A percentile compares a stretch with the other conserved stretches of the same genome.
These are phyloP conservation scores for Xylota segnis DNA, from an alignment of 2,888 invertebrate genomes.

Conservation along the genomic window DNA sequence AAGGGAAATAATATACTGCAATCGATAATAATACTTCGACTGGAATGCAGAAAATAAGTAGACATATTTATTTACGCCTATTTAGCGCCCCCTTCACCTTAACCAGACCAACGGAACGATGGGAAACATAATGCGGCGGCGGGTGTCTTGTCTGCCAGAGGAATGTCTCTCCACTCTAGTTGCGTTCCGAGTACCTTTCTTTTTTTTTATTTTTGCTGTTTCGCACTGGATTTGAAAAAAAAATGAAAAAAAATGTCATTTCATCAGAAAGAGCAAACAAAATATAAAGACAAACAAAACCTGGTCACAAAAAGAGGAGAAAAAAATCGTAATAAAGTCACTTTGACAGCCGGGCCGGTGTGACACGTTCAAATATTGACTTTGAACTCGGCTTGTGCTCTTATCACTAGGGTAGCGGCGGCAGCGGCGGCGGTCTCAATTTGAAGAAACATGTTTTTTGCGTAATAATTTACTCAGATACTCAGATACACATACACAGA, in stretches of 20 bases:
- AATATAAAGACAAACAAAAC: slow-evolving; percentile 12
- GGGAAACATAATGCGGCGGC: slow-evolving; percentile 44
- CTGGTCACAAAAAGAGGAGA: slow-evolving; percentile 15
- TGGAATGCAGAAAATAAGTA: slow-evolving; percentile 54
- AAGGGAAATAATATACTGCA: slow-evolving; percentile 50
- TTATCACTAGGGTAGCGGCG: slow-evolving; percentile 35
- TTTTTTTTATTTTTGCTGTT: slow-evolving; percentile 34
- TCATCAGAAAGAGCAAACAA: slow-evolving; percentile 37
- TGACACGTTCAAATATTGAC: slow-evolving; percentile 66
- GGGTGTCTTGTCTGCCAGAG: slow-evolving; percentile 39
- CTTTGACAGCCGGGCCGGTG: slow-evolving; percentile 38
- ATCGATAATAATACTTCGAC: slow-evolving; percentile 54
- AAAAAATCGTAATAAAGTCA: slow-evolving; percentile 44
- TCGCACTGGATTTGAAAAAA: slow-evolving; percentile 11
- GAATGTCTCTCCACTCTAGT: slow-evolving; percentile 51
- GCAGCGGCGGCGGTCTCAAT: neutral
- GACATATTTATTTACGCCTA: slow-evolving; percentile 50
- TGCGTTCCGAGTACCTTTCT: slow-evolving; percentile 31
- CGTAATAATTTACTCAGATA: slow-evolving; percentile 50
- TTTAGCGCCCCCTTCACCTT: slow-evolving; percentile 31
- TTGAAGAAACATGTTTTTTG: slow-evolving; percentile 43
- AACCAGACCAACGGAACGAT: neutral
- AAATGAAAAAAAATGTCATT: slow-evolving; percentile 12
- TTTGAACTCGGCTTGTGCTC: slow-evolving; percentile 48
- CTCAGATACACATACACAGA: slow-evolving; percentile 14